Evolutionary conservation across 1,140 invertebrate species (phyloP).

Genomic region (Mamestra configurata): DNA sequence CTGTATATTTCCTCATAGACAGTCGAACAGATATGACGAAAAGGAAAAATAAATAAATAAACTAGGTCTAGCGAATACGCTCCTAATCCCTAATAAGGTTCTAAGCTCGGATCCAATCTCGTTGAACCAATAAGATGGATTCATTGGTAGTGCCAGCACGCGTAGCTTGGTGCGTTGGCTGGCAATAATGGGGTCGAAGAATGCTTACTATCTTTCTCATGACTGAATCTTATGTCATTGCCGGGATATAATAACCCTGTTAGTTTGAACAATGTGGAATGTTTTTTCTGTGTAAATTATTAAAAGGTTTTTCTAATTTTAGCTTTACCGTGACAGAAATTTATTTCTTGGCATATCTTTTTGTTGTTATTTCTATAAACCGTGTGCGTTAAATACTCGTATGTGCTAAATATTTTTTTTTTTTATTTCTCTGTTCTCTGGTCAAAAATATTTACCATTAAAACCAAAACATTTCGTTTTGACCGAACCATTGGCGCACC

Average conservation of each 20-base stretch:
- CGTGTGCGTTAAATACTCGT: no score
- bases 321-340: no score
- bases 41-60: slow-evolving; percentile 21
- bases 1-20: slow-evolving; percentile 4
- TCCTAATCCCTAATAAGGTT: slow-evolving; percentile 27
- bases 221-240: neutral
- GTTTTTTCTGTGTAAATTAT: neutral
- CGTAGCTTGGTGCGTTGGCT: neutral
- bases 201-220: neutral
- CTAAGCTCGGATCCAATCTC: slow-evolving; percentile 18
- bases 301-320: no score
- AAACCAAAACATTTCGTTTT: no score
- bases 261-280: neutral
- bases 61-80: slow-evolving; percentile 18
- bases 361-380: no score
- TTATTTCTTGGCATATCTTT: no score
- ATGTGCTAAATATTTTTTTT: no score
- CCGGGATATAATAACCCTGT: no score
- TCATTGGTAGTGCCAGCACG: neutral
- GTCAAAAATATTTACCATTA: no score
- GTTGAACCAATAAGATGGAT: slow-evolving; percentile 16
- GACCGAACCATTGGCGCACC: no score
- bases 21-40: neutral
- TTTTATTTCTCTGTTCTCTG: no score
- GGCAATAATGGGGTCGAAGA: neutral